Conservation (phyloP, 2,113 vertebrate genomes). For the Rattus norvegicus region DNA sequence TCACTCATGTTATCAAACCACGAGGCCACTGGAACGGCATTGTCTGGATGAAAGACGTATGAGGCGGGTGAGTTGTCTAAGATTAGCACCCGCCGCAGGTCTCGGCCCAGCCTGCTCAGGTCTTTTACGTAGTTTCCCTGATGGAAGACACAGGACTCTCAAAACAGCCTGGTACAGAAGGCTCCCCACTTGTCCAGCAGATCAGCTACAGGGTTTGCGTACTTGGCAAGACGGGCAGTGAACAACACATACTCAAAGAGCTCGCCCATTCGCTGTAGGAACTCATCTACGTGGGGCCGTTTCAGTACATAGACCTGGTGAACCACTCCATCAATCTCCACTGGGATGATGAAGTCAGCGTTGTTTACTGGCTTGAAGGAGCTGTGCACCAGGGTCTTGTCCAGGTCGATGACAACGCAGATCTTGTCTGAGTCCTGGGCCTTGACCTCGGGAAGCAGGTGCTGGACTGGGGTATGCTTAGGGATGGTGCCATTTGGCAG, state of each 20-base stretch:
- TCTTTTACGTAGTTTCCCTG: slow-evolving; percentile 98
- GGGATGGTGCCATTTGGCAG: slow-evolving; percentile 89
- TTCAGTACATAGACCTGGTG: slow-evolving; percentile 98
- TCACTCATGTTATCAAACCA: slow-evolving; percentile 99
- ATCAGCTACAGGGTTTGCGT: slow-evolving; percentile 96
- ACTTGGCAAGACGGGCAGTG: slow-evolving; percentile 98
- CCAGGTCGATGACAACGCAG: slow-evolving; percentile 87
- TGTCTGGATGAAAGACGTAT: slow-evolving; percentile 97
- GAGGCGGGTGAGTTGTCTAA: slow-evolving; percentile 98
- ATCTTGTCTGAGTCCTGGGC: slow-evolving; percentile 84
- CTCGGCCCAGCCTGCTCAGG: slow-evolving; percentile 95
- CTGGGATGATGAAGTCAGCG: slow-evolving; percentile 96
- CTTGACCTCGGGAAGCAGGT: slow-evolving; percentile 85
- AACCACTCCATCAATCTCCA: slow-evolving; percentile 94
- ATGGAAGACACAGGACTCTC: slow-evolving; percentile 98
- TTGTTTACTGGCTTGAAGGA: slow-evolving; percentile 93
- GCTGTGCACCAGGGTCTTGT: slow-evolving; percentile 87
- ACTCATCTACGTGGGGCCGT: slow-evolving; percentile 96
- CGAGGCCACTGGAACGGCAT: slow-evolving; percentile 96
- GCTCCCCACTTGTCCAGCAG: slow-evolving; percentile 97
- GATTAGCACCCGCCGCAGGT: slow-evolving; percentile 96
- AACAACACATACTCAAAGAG: slow-evolving; percentile 98
- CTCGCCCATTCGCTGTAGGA: slow-evolving; percentile 97
- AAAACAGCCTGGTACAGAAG: slow-evolving; percentile 95
- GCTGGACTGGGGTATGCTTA: slow-evolving; percentile 85